phyloP scores from a whole-genome alignment of 2,888 invertebrate genomes.

The Cerceris ruficornis region DNA sequence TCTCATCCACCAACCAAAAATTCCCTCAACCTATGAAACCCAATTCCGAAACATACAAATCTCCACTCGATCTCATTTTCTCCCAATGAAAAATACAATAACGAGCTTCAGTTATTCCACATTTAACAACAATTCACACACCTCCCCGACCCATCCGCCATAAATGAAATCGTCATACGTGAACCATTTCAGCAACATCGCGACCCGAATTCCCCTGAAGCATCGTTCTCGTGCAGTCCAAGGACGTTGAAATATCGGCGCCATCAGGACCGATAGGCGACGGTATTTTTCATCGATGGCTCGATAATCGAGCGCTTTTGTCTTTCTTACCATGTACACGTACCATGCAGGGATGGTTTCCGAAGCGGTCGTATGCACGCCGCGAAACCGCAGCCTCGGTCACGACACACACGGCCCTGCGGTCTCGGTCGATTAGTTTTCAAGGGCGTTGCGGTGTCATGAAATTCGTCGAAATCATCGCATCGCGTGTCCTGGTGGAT shows the following conservation, averaged over 20 bases:
- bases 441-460: conserved; percentile 44
- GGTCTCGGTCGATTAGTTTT: conserved; percentile 53
- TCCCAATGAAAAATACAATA: too few species aligned
- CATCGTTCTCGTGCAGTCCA: conserved; percentile 36
- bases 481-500: conserved; percentile 5
- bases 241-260: conserved; percentile 48
- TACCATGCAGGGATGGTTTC: conserved; percentile 11
- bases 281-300: conserved; percentile 51
- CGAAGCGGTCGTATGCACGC: conserved; percentile 31
- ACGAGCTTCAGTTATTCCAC: too few species aligned
- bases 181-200: conserved; percentile 28
- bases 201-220: conserved; percentile 36
- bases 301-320: conserved; percentile 53
- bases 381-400: conserved; percentile 53
- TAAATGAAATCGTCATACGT: not conserved
- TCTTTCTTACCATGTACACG: conserved; percentile 43
- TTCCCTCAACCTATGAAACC: too few species aligned
- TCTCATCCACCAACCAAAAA: too few species aligned
- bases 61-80: too few species aligned
- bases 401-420: conserved; percentile 41
- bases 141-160: not conserved
- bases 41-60: too few species aligned
- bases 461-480: conserved; percentile 24
- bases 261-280: conserved; percentile 8
- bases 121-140: too few species aligned